phyloP scores from a whole-genome alignment of 2,797 vertebrate species.

The Pseudomugil tenellus region DNA sequence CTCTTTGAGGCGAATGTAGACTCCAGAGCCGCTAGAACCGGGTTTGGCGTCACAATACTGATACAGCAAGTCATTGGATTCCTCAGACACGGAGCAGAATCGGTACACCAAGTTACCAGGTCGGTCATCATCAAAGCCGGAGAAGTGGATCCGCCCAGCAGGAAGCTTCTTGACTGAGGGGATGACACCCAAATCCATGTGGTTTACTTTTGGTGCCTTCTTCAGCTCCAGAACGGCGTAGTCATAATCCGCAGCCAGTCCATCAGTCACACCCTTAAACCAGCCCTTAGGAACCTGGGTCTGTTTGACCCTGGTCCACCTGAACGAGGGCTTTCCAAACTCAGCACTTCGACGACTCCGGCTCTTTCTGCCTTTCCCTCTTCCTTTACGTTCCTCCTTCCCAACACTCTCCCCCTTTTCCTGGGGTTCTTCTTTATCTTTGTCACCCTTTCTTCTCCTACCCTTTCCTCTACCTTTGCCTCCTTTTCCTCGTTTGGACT shows the following conservation, averaged over 20 bases:
- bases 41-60: conserved; percentile 95
- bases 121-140: conserved; percentile 92
- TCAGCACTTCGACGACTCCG: conserved; percentile 71
- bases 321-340: conserved; percentile 85
- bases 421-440: conserved; percentile 41
- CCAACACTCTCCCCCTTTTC: conserved; percentile 44
- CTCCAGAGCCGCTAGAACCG: conserved; percentile 92
- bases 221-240: conserved; percentile 95
- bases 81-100: conserved; percentile 94
- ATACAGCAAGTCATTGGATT: conserved; percentile 93
- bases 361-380: conserved; percentile 72
- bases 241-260: conserved; percentile 90
- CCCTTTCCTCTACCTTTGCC: conserved; percentile 69
- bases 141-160: conserved; percentile 94
- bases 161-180: conserved; percentile 89
- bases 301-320: conserved; percentile 94
- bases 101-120: conserved; percentile 92
- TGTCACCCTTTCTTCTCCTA: conserved; percentile 72
- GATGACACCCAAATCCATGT: conserved; percentile 94
- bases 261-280: conserved; percentile 85
- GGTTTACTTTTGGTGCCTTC: conserved; percentile 88
- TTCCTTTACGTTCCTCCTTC: conserved; percentile 59
- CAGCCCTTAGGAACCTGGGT: conserved; percentile 95
- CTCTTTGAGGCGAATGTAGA: conserved; percentile 95
- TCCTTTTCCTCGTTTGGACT: conserved; percentile 82